Percentiles rank a stretch among this genome's conserved stretches.
Conservation (phyloP, 2,113 vertebrate genomes). For the Corythaixoides concolor region DNA sequence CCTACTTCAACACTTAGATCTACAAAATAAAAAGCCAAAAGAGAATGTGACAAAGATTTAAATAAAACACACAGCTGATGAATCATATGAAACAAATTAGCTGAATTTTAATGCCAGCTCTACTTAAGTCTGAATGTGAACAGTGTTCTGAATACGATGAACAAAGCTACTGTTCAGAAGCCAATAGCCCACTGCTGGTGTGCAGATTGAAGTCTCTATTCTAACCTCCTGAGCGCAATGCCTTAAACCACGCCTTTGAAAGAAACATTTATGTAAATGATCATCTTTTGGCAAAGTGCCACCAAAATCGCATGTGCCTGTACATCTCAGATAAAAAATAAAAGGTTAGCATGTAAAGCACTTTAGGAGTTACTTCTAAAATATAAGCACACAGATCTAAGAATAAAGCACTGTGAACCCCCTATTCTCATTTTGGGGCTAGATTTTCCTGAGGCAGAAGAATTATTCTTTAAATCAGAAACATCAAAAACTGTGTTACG, state of each 20-base stretch:
- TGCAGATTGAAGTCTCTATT: constrained; percentile 70
- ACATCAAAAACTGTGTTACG: neutral
- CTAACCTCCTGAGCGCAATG: constrained; percentile 63
- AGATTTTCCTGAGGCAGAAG: constrained; percentile 12
- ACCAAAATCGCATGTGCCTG: constrained; percentile 63
- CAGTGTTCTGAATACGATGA: constrained; percentile 58
- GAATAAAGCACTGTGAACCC: constrained; percentile 35
- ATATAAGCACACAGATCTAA: constrained; percentile 33
- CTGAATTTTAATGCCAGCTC: constrained; percentile 69
- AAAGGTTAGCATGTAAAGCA: constrained; percentile 63
- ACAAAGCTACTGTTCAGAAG: constrained; percentile 73
- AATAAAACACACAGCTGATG: constrained; percentile 80
- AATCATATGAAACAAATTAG: constrained; percentile 80
- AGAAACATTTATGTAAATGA: constrained; percentile 76
- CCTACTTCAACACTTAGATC: constrained; percentile 44
- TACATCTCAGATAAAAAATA: constrained; percentile 61
- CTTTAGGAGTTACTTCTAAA: constrained; percentile 62
- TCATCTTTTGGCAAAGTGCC: constrained; percentile 68
- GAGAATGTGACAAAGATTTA: constrained; percentile 69
- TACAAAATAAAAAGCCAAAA: constrained; percentile 55
- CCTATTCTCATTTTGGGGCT: neutral
- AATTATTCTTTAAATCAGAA: constrained; percentile 10
- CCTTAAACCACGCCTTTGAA: constrained; percentile 63
- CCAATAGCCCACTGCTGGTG: constrained; percentile 64
- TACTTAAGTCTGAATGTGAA: constrained; percentile 68